A percentile compares a stretch with the other conserved stretches of the same genome.
These are phyloP conservation scores for Conchocele bisecta DNA, from an alignment of 2,888 invertebrate species.

Conservation along the genomic window DNA sequence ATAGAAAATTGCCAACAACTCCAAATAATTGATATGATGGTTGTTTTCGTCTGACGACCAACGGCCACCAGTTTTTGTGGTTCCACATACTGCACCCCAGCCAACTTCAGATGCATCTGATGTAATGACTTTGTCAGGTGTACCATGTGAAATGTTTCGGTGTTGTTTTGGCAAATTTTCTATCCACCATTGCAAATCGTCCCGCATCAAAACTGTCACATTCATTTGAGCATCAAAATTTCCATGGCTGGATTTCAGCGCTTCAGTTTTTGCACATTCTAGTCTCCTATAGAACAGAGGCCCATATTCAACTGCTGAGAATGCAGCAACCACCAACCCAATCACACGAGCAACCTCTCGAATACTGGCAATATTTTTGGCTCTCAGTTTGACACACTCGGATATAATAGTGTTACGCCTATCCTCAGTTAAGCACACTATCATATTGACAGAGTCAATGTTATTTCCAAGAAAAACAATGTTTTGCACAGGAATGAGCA, in stretches of 20 bases:
- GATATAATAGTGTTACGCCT: background rate
- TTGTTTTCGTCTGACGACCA: constrained; percentile 15
- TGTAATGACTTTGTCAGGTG: background rate
- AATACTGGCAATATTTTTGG: constrained; percentile 5
- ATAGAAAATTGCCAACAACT: constrained; percentile 16
- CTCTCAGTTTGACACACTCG: background rate
- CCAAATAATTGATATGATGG: constrained; percentile 31
- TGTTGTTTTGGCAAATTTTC: constrained; percentile 12
- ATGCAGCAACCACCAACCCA: constrained; percentile 23
- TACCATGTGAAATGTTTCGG: constrained; percentile 9
- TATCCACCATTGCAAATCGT: constrained; percentile 35
- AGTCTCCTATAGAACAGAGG: constrained; percentile 19
- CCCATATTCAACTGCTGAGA: constrained; percentile 34
- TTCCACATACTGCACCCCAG: constrained; percentile 31
- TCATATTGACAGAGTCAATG: constrained; percentile 45
- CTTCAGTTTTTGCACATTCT: constrained; percentile 17
- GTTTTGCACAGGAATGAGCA: constrained; percentile 20
- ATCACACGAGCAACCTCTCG: constrained; percentile 29
- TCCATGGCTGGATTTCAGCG: constrained; percentile 8
- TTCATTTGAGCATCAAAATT: constrained; percentile 24
- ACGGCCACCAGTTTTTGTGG: constrained; percentile 19
- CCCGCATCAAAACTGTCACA: background rate
- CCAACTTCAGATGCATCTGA: constrained; percentile 29
- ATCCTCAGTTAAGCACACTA: constrained; percentile 27
- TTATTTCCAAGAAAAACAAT: constrained; percentile 36